Base-by-base conservation (phyloP, 2,888 invertebrate genomes). In the Chrysina gloriosa region DNA sequence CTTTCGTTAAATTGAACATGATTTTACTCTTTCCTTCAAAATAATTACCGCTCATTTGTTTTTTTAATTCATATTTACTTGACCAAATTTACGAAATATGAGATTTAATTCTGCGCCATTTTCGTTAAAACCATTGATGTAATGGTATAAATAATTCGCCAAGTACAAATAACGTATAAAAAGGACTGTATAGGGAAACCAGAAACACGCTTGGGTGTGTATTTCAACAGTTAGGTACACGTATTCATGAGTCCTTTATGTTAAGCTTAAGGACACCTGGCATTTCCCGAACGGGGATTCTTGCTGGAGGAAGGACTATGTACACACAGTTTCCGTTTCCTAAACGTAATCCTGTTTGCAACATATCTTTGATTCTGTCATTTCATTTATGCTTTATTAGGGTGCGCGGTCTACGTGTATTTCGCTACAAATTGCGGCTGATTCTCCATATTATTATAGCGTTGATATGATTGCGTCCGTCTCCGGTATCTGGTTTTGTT, bases 191-290 rank as follows among this genome's bases (percentile, higher is more conserved):
- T 11, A 11, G 39, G 23, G 14, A 58, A 21, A 31, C 39, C 14
- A 11, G 56, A 14, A 50, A 11, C 39, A 42, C n/a, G 25, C 23
- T 23, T 39, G 21, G 25, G 58, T 58, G 42, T 58, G 23, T 58
- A 58, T 58, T 58, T 39, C 36, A 56, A 56, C 36, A 25, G 58
- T 58, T 58, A 58, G 58, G 39, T 58, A 39, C 25, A 48, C 27
- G 48, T 63, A 63, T 63, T 63, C 50, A 66, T 27, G 66, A 36
- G 67, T 67, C 67, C 48, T 72, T 70, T 72, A 39, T 69, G 64
- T 63, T 47, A 61, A 64, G 69, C 70, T 73, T 71, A 71, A 21
- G 54, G 63, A 71, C 73, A 73, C 70, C 73, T 73, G 73, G 58
- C 65, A 64, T 61, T 71, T 72, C 70, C 73, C 70, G 69, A 16